Percentiles rank a stretch among this genome's conserved stretches.
Evolutionary conservation across 1,140 invertebrate genomes (phyloP).

Genomic region (Rhizoglyphus robini): DNA sequence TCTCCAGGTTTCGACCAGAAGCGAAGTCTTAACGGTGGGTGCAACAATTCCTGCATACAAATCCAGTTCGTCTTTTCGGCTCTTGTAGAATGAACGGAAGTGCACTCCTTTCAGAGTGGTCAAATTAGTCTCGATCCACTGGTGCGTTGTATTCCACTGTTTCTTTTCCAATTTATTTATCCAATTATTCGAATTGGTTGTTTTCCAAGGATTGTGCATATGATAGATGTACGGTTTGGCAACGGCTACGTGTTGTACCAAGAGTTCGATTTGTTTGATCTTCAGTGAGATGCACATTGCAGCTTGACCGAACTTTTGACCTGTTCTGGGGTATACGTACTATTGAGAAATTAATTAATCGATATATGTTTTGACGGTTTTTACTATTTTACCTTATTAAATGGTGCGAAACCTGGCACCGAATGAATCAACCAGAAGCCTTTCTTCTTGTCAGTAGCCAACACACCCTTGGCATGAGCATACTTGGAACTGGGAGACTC

Average conservation of each 20-base stretch:
- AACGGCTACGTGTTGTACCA: slow-evolving; percentile 49
- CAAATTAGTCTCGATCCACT: background rate
- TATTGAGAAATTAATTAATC: too few relatives aligned
- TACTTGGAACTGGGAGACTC: background rate
- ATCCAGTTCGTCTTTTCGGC: slow-evolving; percentile 45
- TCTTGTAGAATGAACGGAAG: slow-evolving; percentile 45
- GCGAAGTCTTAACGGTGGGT: slow-evolving; percentile 48
- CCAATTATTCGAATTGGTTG: slow-evolving; percentile 1
- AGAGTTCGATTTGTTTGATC: slow-evolving; percentile 36
- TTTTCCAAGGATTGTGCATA: background rate
- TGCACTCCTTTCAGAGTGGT: background rate
- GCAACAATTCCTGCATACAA: slow-evolving; percentile 69
- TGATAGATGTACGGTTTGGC: slow-evolving; percentile 14
- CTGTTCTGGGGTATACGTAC: slow-evolving; percentile 60
- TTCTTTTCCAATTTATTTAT: slow-evolving; percentile 16
- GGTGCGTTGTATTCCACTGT: background rate
- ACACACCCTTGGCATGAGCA: slow-evolving; percentile 39
- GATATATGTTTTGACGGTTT: too few relatives aligned
- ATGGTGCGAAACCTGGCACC: slow-evolving; percentile 59
- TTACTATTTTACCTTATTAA: too few relatives aligned
- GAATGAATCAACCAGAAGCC: slow-evolving; percentile 79
- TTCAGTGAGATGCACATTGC: slow-evolving; percentile 66
- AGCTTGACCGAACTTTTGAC: slow-evolving; percentile 60
- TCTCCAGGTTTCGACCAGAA: slow-evolving; percentile 74
- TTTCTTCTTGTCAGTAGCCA: slow-evolving; percentile 45